Evolutionary conservation across 2,888 invertebrate species (phyloP).

Genomic region (Adela reaumurella): DNA sequence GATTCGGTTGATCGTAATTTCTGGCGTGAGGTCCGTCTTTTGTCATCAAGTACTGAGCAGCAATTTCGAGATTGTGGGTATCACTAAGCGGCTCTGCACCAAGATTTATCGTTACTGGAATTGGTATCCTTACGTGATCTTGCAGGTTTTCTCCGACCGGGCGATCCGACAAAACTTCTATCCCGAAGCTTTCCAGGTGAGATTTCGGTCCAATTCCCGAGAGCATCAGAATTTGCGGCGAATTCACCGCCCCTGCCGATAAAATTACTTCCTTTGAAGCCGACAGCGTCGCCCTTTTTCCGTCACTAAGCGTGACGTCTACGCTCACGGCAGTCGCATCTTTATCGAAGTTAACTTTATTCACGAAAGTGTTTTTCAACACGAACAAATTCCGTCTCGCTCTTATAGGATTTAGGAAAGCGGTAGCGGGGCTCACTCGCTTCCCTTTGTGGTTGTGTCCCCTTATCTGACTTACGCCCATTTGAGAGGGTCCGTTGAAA

Average conservation of each 20-base stretch:
- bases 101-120: conserved; percentile 32
- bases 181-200: conserved; percentile 24
- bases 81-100: conserved; percentile 27
- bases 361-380: conserved; percentile 29
- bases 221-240: conserved; percentile 32
- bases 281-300: conserved; percentile 22
- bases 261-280: conserved; percentile 34
- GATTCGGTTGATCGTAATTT: conserved; percentile 40
- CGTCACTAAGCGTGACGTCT: conserved; percentile 21
- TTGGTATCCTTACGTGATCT: conserved; percentile 42
- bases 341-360: conserved; percentile 22
- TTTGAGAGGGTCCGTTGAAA: conserved; percentile 41
- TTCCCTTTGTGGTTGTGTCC: conserved; percentile 47
- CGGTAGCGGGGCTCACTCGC: conserved; percentile 54
- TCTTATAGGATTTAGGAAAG: conserved; percentile 32
- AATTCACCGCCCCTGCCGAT: conserved; percentile 36
- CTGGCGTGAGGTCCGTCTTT: conserved; percentile 36
- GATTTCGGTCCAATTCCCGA: conserved; percentile 37
- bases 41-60: conserved; percentile 34
- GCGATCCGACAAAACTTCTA: conserved; percentile 27
- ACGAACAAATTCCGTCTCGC: conserved; percentile 32
- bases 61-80: conserved; percentile 31
- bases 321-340: conserved; percentile 25
- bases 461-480: conserved; percentile 52
- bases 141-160: conserved; percentile 46